Base-by-base conservation (phyloP, 2,113 vertebrate genomes). In the Piaya cayana region DNA sequence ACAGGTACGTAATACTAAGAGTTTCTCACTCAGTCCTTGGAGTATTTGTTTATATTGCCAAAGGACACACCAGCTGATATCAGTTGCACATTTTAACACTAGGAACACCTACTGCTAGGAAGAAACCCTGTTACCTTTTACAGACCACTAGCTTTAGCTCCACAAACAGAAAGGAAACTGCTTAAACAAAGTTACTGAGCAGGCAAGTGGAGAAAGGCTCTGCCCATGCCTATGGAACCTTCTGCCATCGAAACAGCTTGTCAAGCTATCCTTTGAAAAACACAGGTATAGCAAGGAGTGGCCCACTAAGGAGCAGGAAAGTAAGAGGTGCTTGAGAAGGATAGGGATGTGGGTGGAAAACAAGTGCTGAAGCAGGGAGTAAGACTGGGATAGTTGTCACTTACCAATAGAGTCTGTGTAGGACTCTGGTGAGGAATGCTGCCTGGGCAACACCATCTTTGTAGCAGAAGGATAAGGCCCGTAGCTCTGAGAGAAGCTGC, bases 401-500 rank as follows among this genome's bases (percentile, higher is more conserved):
- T 98, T 96, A 98, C 98, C 98, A 9, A 98, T 86, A 7, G 99
- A 99, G 63, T 99, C 97, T 55, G 98, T 98, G 97, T 99, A 99
- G 1, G 99, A 98, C 90, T 99, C 99, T 72, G 98, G 96, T 15
- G 97, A 95, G 43, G 97, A 97, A 93, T 97, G 97, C 92, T 98
- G 98, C 96, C 97, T 98, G 94, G 98, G 98, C 53, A 98, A 97
- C 20, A 98, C 98, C 60, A 98, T 98, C 97, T 98, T 99, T 62
- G 98, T 98, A 92, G 98, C 93, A 83, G 98, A 98, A 86, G 99
- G 98, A 81, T 98, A 98, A 5, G 98, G 98, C 14, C 97, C 98
- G 26, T 98, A 98, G 93, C 97, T 97, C 92, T 99, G 99, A 59
- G 98, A 99, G 94, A 99, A 98, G 96, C 98, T 99, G 64, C 99